phyloP scores from a whole-genome alignment of 1,140 invertebrate species.

The Drosophila murphyi region DNA sequence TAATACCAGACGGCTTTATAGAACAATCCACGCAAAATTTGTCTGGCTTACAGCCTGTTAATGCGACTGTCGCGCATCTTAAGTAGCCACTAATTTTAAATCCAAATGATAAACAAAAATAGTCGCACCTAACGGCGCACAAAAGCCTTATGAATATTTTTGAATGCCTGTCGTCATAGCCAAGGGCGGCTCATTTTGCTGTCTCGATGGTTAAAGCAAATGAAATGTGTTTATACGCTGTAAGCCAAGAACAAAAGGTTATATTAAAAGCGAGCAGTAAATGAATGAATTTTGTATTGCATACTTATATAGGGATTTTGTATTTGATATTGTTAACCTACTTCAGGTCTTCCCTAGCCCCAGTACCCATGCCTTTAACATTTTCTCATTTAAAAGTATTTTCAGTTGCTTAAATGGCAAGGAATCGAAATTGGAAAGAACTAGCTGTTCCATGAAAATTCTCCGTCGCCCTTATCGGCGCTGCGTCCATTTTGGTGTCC shows the following conservation, averaged over 20 bases:
- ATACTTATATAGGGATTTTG: neutral
- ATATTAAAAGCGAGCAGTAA: neutral
- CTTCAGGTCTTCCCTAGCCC: neutral
- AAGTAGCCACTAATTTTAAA: slow-evolving; percentile 75
- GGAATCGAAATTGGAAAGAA: slow-evolving; percentile 65
- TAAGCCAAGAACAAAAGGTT: slow-evolving; percentile 1
- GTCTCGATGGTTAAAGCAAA: slow-evolving; percentile 48
- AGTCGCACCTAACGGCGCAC: slow-evolving; percentile 36
- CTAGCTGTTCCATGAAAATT: slow-evolving; percentile 39
- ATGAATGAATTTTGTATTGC: neutral
- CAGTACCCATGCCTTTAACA: neutral
- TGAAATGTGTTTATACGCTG: slow-evolving; percentile 38
- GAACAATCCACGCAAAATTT: slow-evolving; percentile 3
- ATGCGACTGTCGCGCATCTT: slow-evolving; percentile 37
- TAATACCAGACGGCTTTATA: neutral
- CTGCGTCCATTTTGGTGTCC: slow-evolving; percentile 7
- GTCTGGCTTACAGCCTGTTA: slow-evolving; percentile 27
- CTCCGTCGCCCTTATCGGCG: slow-evolving; percentile 9
- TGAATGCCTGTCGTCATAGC: slow-evolving; percentile 38
- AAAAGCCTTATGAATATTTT: slow-evolving; percentile 33
- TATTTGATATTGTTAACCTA: neutral
- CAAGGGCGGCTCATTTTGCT: slow-evolving; percentile 43
- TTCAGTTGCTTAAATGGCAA: slow-evolving; percentile 58
- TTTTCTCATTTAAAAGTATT: neutral
- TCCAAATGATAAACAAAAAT: slow-evolving; percentile 57